Evolutionary conservation across 1,140 invertebrate species (phyloP), one percentile per base, ranked within the genome.

Genomic region (Meteorus sp.): DNA sequence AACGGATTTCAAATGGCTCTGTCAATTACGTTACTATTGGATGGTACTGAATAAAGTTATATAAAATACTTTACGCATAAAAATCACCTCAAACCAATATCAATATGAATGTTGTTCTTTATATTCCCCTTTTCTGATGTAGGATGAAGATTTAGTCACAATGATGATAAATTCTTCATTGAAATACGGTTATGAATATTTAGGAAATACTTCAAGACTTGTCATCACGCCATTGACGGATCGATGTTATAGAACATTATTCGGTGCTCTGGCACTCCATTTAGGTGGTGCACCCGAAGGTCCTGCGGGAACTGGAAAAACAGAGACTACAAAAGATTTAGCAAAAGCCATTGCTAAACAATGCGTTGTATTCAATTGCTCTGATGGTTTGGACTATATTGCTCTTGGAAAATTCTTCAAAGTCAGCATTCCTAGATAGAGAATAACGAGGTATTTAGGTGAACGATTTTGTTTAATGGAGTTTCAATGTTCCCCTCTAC

Each of bases 301-400:
- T 7, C 95, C 95, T 0, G 95, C 95, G 3, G 95, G 95, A 31
- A 92, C 95, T 0, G 96, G 96, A 17, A 98, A 98, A 79, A 97
- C 94, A 0, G 95, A 98, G 80, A 97, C 94, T 0, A 94, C 91
- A 0, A 98, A 98, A 79, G 95, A 98, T 85, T 80, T 99, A 62
- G 95, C 95, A 0, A 98, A 97, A 78, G 94, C 95, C 5, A 89
- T 98, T 0, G 95, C 95, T 0, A 97, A 96, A 70, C 94, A 97
- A 73, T 98, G 94, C 72, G 93, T 98, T 4, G 94, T 97, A 0
- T 98, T 98, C 72, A 98, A 98, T 82, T 98, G 95, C 72, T 97
- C 94, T 0, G 89, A 92, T 70, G 92, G 93, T 37, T 78, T 98
- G 13, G 94, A 98, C 78, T 97, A 95, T 68, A 88, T 95, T 60